Conservation (phyloP, 2,888 invertebrate genomes). For the Erynnis tages region DNA sequence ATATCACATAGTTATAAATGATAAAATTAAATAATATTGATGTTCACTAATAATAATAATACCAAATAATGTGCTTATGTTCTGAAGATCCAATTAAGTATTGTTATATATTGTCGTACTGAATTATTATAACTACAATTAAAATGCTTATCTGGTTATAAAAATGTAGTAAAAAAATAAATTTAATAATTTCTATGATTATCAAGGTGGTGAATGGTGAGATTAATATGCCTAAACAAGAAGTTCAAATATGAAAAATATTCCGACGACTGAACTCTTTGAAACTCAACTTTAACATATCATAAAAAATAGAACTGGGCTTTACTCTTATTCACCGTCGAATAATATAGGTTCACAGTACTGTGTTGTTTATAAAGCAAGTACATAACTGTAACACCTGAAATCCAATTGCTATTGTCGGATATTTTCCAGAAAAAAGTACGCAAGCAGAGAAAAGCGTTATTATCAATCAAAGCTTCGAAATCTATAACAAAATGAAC, state of each 20-base stretch:
- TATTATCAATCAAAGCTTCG: too few relatives aligned
- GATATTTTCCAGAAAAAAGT: neutral
- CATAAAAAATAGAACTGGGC: neutral
- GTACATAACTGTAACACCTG: too few relatives aligned
- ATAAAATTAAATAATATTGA: neutral
- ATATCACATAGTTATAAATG: conserved; percentile 14
- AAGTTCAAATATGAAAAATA: neutral
- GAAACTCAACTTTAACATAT: neutral
- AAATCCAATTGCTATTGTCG: too few relatives aligned
- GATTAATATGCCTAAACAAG: neutral
- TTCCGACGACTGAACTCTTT: neutral
- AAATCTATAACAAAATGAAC: too few relatives aligned
- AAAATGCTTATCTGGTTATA: conserved; percentile 21
- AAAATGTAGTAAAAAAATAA: conserved; percentile 21
- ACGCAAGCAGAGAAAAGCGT: neutral
- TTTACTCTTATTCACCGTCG: neutral
- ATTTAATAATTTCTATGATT: conserved; percentile 7
- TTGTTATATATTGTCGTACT: conserved; percentile 8
- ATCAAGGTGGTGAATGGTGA: neutral
- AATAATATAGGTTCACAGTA: neutral
- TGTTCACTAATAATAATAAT: neutral
- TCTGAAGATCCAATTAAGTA: conserved; percentile 7
- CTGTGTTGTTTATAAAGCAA: neutral
- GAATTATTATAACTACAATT: conserved; percentile 7
- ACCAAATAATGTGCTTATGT: conserved; percentile 3